These are phyloP conservation scores for Crotophaga sulcirostris DNA, from an alignment of 2,113 vertebrate genomes.

Conservation along the genomic window DNA sequence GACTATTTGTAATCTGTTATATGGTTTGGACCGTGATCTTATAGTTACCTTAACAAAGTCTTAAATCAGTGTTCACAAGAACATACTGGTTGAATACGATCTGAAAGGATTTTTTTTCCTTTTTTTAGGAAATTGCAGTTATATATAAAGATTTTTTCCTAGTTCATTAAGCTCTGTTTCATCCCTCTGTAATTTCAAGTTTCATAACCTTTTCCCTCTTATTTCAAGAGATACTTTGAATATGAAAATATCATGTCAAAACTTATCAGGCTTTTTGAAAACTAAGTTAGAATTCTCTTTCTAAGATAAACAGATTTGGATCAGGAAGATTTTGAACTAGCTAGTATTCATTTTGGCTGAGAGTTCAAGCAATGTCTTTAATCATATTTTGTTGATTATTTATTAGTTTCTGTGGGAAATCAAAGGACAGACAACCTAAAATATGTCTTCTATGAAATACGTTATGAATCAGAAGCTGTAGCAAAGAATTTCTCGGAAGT, in stretches of 20 bases:
- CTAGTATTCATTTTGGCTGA: conserved; percentile 64
- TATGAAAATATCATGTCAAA: conserved; percentile 75
- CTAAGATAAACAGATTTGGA: conserved; percentile 77
- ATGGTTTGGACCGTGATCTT: background rate
- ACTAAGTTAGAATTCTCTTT: conserved; percentile 81
- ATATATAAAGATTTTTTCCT: conserved; percentile 37
- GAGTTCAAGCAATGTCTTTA: conserved; percentile 77
- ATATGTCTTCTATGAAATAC: conserved; percentile 73
- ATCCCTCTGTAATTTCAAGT: conserved; percentile 52
- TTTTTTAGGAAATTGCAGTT: conserved; percentile 52
- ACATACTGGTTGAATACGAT: conserved; percentile 25
- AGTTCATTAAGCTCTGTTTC: conserved; percentile 56
- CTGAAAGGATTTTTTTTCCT: conserved; percentile 48
- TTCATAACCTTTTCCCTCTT: conserved; percentile 53
- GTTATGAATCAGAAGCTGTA: conserved; percentile 69
- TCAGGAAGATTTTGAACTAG: conserved; percentile 76
- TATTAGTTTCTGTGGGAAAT: conserved; percentile 81
- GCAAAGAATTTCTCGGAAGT: conserved; percentile 68
- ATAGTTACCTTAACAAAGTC: conserved; percentile 16
- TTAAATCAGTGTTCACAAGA: conserved; percentile 26
- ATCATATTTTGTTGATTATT: conserved; percentile 85
- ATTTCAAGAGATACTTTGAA: conserved; percentile 70
- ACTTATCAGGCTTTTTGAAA: conserved; percentile 72
- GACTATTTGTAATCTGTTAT: background rate
- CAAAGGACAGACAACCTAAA: conserved; percentile 74